A percentile compares a stretch with the other conserved stretches of the same genome.
phyloP scores from a whole-genome alignment of 1,140 invertebrate species.

The Samia ricini region DNA sequence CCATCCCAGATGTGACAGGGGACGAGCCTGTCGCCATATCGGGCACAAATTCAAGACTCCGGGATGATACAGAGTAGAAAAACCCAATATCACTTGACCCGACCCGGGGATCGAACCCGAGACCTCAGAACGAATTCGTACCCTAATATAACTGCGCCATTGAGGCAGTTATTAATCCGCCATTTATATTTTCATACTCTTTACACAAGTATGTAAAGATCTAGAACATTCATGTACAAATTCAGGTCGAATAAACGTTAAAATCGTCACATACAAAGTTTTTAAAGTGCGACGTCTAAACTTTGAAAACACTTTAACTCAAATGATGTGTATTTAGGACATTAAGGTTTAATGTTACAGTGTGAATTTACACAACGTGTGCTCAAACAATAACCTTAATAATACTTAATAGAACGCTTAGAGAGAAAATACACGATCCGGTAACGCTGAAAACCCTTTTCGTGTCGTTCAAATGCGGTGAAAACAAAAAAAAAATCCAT shows the following conservation, averaged over 20 bases:
- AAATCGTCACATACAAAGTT: not conserved
- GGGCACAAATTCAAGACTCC: too few relatives aligned
- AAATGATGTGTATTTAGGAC: conserved; percentile 16
- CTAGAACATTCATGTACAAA: too few relatives aligned
- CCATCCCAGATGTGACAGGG: too few relatives aligned
- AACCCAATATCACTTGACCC: too few relatives aligned
- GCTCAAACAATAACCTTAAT: conserved; percentile 12
- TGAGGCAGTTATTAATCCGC: too few relatives aligned
- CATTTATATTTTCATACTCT: too few relatives aligned
- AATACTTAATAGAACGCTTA: conserved; percentile 16
- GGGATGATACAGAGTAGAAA: too few relatives aligned
- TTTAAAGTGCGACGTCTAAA: conserved; percentile 2
- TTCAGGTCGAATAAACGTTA: not conserved
- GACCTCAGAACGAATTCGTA: too few relatives aligned
- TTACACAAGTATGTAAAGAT: too few relatives aligned
- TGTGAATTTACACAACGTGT: conserved; percentile 10
- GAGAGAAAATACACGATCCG: not conserved
- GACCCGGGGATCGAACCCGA: too few relatives aligned
- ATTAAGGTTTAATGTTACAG: conserved; percentile 10
- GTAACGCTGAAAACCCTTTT: not conserved
- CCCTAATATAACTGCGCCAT: too few relatives aligned
- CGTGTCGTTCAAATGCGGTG: not conserved
- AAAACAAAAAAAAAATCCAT: not conserved
- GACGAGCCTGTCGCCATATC: too few relatives aligned
- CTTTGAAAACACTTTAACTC: conserved; percentile 16